Conservation (phyloP, 2,888 invertebrate genomes). For the Synergus gifuensis region DNA sequence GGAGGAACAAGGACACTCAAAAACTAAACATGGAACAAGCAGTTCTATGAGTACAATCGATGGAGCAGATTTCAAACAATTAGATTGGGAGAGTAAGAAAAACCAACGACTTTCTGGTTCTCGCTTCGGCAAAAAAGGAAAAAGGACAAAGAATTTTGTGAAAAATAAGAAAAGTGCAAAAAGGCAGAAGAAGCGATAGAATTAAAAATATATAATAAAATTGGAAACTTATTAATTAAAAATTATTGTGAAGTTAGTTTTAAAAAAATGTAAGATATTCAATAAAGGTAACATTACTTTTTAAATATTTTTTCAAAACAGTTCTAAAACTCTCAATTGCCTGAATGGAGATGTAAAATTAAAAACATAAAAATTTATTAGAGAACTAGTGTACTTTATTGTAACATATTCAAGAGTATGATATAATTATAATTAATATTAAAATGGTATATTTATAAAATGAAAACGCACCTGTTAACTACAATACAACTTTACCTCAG, state of each 20-base stretch:
- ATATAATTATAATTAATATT: conserved; percentile 8
- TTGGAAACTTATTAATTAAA: neutral
- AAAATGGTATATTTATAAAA: conserved; percentile 20
- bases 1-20: conserved; percentile 87
- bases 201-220: conserved; percentile 21
- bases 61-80: conserved; percentile 87
- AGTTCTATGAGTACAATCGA: conserved; percentile 87
- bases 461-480: conserved; percentile 29
- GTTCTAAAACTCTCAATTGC: no score
- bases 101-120: conserved; percentile 63
- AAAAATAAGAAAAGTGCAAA: conserved; percentile 58
- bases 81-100: conserved; percentile 90
- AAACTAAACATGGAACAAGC: conserved; percentile 81
- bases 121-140: conserved; percentile 49
- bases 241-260: neutral
- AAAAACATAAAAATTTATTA: conserved; percentile 1
- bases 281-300: conserved; percentile 7
- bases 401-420: conserved; percentile 15
- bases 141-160: conserved; percentile 47
- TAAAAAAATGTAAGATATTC: neutral
- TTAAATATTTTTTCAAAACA: neutral
- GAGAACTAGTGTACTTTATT: conserved; percentile 40
- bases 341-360: neutral
- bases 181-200: conserved; percentile 62
- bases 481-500: neutral